A percentile compares a stretch with the other conserved stretches of the same genome.
Evolutionary conservation across 2,113 vertebrate species (phyloP).

Genomic region (Isichthys henryi): DNA sequence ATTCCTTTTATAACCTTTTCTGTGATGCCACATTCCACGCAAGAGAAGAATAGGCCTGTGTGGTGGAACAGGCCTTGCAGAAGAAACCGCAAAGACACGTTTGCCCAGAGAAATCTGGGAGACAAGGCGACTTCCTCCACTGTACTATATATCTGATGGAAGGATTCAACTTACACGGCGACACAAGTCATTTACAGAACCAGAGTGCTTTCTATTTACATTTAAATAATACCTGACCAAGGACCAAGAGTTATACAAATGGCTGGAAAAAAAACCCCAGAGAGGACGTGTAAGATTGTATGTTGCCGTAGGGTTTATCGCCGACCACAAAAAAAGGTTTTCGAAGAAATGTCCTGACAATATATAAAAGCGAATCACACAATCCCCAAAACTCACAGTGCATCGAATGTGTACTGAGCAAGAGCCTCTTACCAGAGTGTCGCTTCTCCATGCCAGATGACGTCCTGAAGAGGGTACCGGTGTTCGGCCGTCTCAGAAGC

Average conservation of each 20-base stretch:
- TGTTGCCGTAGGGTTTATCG: background rate
- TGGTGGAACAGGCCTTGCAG: background rate
- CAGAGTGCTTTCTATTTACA: background rate
- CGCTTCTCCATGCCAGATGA: background rate
- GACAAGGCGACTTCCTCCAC: background rate
- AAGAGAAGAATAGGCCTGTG: background rate
- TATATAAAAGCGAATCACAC: background rate
- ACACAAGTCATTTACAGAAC: background rate
- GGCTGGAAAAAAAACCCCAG: background rate
- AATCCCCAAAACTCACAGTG: background rate
- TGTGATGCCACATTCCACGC: background rate
- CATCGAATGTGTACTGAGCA: background rate
- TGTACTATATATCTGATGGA: background rate
- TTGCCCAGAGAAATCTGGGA: background rate
- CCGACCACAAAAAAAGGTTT: background rate
- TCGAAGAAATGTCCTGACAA: background rate
- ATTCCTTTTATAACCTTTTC: background rate
- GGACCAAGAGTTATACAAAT: background rate
- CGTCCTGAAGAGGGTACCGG: background rate
- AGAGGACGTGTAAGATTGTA: background rate
- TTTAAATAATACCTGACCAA: background rate
- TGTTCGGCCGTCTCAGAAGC: background rate
- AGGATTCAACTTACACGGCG: background rate
- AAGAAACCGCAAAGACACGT: background rate
- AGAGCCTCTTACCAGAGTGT: background rate